Base-by-base conservation (phyloP, 37 sponge, comb jelly and placozoan genomes). In the Spongilla lacustris region DNA sequence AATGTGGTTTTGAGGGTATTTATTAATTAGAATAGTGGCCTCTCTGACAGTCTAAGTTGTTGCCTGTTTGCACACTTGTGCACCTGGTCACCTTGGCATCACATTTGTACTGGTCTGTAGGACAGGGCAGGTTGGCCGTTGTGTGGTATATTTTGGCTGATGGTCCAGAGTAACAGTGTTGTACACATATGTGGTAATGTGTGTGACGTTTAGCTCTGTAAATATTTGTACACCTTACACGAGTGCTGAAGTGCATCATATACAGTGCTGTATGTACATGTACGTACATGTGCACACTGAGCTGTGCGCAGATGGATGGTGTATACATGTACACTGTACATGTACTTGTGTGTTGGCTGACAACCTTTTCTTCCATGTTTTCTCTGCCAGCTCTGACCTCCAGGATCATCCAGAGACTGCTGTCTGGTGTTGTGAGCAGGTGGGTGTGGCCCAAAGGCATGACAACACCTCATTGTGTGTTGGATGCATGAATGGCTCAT, bases 401-500 rank as follows among this genome's bases (percentile, higher is more conserved):
- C 17, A 75, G 74, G 58, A 79, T 96, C 37, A 81, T 94, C 27
- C 68, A 94, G 28, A 77, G 90, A 73, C 26, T 94, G 48, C 41
- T 96, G 75, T 95, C 95, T 71, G 95, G 95, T 31, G 83, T 90
- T 30, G 95, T 95, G 11, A 89, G 85, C 31, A 91, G 89, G 92
- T 92, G 48, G 48, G 25, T 71, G 27, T 41, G 22, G 32, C 29
- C 12, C 2, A 2, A 46, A 2, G 73, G 73, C 19, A 14, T 19
- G 58, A 14, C 58, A 58, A 58, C 19, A 1, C 21, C 21, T 6
- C 21, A 58, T 58, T 58, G 58, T 58, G 58, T 6, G 46, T 10
- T 10, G 36, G 19, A 10, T 4, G 38, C 2, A 2, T 31, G 36
- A 36, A 70, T 82, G 46, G n/a, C n/a, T n/a, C n/a, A n/a, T n/a